These are phyloP conservation scores for Lepus timidus DNA, from an alignment of 2,113 vertebrate genomes.

Conservation along the genomic window DNA sequence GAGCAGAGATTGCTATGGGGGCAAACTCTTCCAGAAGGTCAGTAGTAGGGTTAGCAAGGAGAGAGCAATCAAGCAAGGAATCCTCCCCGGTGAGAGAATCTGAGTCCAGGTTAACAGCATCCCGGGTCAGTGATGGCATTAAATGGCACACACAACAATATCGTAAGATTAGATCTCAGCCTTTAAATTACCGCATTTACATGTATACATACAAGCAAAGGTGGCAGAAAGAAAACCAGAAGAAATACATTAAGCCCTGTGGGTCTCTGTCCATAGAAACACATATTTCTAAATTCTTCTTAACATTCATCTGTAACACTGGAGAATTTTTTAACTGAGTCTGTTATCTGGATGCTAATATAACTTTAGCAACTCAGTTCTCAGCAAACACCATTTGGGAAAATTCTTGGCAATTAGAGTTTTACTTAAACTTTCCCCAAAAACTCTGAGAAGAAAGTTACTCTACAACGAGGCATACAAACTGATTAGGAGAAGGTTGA, in stretches of 20 bases:
- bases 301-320: background rate
- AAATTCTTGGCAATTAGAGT: slow-evolving; percentile 38
- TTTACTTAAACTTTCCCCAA: slow-evolving; percentile 40
- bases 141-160: slow-evolving; percentile 85
- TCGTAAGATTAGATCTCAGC: slow-evolving; percentile 61
- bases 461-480: background rate
- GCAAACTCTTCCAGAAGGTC: slow-evolving; percentile 96
- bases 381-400: slow-evolving; percentile 37
- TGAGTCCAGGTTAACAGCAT: slow-evolving; percentile 86
- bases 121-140: slow-evolving; percentile 74
- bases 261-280: slow-evolving; percentile 31
- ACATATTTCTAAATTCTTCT: slow-evolving; percentile 58
- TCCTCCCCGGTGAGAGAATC: slow-evolving; percentile 95
- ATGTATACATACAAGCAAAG: slow-evolving; percentile 50
- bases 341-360: slow-evolving; percentile 7
- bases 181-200: slow-evolving; percentile 57
- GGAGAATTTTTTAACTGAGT: slow-evolving; percentile 54
- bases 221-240: slow-evolving; percentile 43
- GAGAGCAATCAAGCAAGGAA: slow-evolving; percentile 94
- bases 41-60: slow-evolving; percentile 93
- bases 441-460: slow-evolving; percentile 14
- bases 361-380: slow-evolving; percentile 29
- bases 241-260: slow-evolving; percentile 24
- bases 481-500: background rate
- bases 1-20: slow-evolving; percentile 91